These are phyloP conservation scores for Aphidoletes aphidimyza DNA, from an alignment of 2,888 invertebrate species.

Conservation along the genomic window DNA sequence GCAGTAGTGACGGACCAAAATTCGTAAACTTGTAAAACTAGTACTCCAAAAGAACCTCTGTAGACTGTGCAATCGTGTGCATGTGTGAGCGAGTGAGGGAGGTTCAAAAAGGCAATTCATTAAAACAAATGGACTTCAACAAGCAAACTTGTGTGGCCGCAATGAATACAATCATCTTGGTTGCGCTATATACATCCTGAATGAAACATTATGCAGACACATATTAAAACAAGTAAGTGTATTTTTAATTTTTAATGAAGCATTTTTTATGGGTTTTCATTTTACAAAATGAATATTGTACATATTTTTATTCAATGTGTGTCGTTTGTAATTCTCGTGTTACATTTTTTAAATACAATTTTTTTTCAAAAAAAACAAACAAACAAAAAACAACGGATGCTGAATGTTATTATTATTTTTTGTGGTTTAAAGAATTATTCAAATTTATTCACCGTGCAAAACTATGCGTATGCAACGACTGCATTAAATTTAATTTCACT, in stretches of 20 bases:
- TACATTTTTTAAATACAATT: too few species aligned
- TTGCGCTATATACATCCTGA: neutral
- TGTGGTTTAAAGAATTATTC: constrained; percentile 5
- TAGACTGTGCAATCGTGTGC: too few species aligned
- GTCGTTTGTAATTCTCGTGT: too few species aligned
- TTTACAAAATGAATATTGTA: too few species aligned
- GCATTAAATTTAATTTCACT: constrained; percentile 36
- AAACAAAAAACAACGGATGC: too few species aligned
- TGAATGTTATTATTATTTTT: too few species aligned
- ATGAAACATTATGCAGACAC: neutral
- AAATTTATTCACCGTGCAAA: constrained; percentile 36
- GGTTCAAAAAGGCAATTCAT: neutral
- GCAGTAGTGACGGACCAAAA: neutral
- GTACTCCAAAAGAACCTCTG: neutral
- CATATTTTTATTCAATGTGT: too few species aligned
- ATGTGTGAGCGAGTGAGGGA: too few species aligned
- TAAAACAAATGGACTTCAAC: constrained; percentile 22
- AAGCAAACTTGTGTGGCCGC: neutral
- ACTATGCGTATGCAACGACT: constrained; percentile 2
- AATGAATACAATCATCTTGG: neutral
- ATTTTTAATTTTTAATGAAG: neutral
- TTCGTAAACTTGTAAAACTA: neutral
- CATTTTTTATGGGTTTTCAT: neutral
- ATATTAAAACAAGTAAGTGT: neutral
- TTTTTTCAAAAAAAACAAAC: too few species aligned